phyloP scores from a whole-genome alignment of 30 jellyfish, hydroid and myxozoan species.

The Aurelia coerulea region DNA sequence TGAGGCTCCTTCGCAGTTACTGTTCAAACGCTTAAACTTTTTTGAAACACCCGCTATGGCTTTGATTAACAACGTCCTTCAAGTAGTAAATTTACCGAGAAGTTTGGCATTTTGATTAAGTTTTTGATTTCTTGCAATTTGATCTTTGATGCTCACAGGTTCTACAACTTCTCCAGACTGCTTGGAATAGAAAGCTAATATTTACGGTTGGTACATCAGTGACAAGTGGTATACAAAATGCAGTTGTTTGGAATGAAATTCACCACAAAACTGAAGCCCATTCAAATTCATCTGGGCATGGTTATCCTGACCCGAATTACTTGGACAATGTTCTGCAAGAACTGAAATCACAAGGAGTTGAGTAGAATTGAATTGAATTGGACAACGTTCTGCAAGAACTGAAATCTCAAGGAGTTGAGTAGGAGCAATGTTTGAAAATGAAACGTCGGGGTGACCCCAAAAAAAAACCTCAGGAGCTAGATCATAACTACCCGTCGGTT shows the following conservation, averaged over 20 bases:
- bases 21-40: too few species aligned
- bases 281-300: constrained; percentile 68
- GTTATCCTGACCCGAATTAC: constrained; percentile 83
- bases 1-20: too few species aligned
- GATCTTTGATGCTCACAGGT: constrained; percentile 17
- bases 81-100: too few species aligned
- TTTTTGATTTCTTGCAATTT: too few species aligned
- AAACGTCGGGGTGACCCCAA: too few species aligned
- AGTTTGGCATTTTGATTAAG: too few species aligned
- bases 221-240: constrained; percentile 69
- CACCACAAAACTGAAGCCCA: constrained; percentile 78
- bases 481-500: too few species aligned
- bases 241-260: constrained; percentile 79
- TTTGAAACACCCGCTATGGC: too few species aligned
- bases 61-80: too few species aligned
- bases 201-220: constrained; percentile 85
- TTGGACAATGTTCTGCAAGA: constrained; percentile 71
- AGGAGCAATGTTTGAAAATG: too few species aligned
- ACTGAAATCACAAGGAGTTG: constrained; percentile 70
- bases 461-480: too few species aligned
- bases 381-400: constrained; percentile 65
- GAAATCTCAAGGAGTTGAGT: constrained; percentile 64
- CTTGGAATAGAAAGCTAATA: constrained; percentile 77
- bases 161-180: constrained; percentile 59
- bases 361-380: too few species aligned